Evolutionary conservation across 2,113 vertebrate genomes (phyloP).

Genomic region (Boulengeromyrus knoepffleri): DNA sequence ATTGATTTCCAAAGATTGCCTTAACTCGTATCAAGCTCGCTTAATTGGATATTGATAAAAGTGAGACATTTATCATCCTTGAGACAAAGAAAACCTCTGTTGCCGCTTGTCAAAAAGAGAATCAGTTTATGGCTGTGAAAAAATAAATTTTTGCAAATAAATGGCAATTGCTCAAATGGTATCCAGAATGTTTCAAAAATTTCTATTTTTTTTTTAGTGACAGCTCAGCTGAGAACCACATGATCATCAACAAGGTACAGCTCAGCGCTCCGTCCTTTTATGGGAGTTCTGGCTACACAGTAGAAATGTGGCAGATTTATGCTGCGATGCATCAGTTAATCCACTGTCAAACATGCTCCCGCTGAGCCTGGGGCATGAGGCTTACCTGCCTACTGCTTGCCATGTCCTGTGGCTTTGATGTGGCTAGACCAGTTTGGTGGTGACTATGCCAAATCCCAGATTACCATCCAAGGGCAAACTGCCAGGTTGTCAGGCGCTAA

Average conservation of each 20-base stretch:
- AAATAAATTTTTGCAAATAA: neutral
- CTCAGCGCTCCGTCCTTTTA: neutral
- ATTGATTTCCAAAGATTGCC: neutral
- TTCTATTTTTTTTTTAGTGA: slow-evolving; percentile 36
- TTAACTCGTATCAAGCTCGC: neutral
- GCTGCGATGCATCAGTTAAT: neutral
- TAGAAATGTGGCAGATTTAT: neutral
- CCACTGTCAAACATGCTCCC: neutral
- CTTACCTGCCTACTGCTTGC: neutral
- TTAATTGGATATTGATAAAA: neutral
- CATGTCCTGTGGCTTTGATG: neutral
- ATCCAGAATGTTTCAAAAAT: neutral
- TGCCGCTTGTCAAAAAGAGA: neutral
- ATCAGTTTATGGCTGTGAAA: neutral
- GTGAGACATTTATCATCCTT: neutral
- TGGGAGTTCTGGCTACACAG: neutral
- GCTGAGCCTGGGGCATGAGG: neutral
- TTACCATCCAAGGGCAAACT: neutral
- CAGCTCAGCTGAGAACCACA: slow-evolving; percentile 24
- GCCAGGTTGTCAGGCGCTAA: neutral
- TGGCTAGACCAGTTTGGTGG: neutral
- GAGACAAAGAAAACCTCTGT: neutral
- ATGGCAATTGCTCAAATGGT: neutral
- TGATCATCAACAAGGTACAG: neutral
- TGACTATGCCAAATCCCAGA: neutral